phyloP scores from a whole-genome alignment of 1,140 invertebrate genomes.

The Drosophila burlai region DNA sequence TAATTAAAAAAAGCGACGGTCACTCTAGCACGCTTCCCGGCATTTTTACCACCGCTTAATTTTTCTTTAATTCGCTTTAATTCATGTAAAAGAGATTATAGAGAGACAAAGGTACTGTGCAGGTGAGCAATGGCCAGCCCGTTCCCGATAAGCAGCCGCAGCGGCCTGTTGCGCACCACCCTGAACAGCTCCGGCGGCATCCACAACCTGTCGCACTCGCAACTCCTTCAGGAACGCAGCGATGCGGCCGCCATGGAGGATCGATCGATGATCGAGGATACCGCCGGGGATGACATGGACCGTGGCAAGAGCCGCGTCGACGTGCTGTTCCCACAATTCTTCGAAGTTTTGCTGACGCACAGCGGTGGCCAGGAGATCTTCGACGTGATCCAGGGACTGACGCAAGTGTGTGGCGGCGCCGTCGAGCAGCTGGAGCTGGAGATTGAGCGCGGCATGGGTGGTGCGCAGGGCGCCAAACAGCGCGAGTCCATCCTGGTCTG shows the following conservation, averaged over 20 bases:
- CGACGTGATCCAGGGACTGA: constrained; percentile 87
- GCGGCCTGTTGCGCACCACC: constrained; percentile 33
- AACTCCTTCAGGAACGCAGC: constrained; percentile 45
- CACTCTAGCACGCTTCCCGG: constrained; percentile 44
- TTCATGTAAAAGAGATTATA: constrained; percentile 8
- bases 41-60: constrained; percentile 59
- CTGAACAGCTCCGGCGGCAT: constrained; percentile 27
- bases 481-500: constrained; percentile 76
- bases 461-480: constrained; percentile 55
- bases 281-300: constrained; percentile 49
- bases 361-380: constrained; percentile 86
- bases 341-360: constrained; percentile 87
- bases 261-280: constrained; percentile 27
- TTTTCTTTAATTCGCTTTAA: constrained; percentile 1
- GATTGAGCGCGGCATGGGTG: constrained; percentile 43
- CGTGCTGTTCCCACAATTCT: constrained; percentile 87
- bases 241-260: constrained; percentile 24
- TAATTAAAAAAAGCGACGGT: neutral
- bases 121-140: constrained; percentile 31
- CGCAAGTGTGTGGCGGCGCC: constrained; percentile 86
- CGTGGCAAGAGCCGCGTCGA: constrained; percentile 80
- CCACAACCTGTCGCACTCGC: constrained; percentile 46
- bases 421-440: constrained; percentile 81
- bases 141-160: constrained; percentile 33
- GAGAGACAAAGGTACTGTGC: neutral